Evolutionary conservation across 2,888 invertebrate genomes (phyloP).

Genomic region (Meloe dianella): DNA sequence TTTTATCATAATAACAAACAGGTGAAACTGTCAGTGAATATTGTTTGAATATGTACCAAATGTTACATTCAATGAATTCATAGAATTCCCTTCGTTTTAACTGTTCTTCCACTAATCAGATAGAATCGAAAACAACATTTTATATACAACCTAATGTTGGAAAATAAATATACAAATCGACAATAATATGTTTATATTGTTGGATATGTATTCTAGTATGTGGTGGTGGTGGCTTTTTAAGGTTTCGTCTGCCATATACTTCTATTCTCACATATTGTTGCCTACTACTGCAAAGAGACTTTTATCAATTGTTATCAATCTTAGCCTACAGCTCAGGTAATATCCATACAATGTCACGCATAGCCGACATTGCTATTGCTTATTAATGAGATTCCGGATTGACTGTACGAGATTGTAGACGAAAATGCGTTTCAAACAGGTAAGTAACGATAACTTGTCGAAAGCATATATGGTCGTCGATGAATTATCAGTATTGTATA

Average conservation of each 20-base stretch:
- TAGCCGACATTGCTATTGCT: constrained; percentile 57
- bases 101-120: neutral
- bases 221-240: constrained; percentile 42
- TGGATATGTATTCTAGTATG: constrained; percentile 39
- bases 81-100: neutral
- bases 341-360: constrained; percentile 60
- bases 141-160: too few relatives aligned
- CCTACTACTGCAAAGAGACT: constrained; percentile 38
- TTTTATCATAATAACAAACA: constrained; percentile 31
- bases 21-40: constrained; percentile 36
- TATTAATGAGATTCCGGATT: constrained; percentile 56
- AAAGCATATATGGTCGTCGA: constrained; percentile 39
- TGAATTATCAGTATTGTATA: constrained; percentile 24
- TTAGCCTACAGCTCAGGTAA: constrained; percentile 51
- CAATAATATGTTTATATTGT: constrained; percentile 28
- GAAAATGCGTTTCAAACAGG: constrained; percentile 46
- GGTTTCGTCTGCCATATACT: constrained; percentile 24
- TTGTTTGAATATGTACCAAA: constrained; percentile 26
- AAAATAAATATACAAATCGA: too few relatives aligned
- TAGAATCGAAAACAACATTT: too few relatives aligned
- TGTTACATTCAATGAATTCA: constrained; percentile 30
- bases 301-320: constrained; percentile 54
- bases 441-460: constrained; percentile 43
- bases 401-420: constrained; percentile 43
- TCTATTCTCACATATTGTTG: too few relatives aligned